Base-by-base conservation (phyloP, 1,140 invertebrate genomes). In the Penaeus japonicus region DNA sequence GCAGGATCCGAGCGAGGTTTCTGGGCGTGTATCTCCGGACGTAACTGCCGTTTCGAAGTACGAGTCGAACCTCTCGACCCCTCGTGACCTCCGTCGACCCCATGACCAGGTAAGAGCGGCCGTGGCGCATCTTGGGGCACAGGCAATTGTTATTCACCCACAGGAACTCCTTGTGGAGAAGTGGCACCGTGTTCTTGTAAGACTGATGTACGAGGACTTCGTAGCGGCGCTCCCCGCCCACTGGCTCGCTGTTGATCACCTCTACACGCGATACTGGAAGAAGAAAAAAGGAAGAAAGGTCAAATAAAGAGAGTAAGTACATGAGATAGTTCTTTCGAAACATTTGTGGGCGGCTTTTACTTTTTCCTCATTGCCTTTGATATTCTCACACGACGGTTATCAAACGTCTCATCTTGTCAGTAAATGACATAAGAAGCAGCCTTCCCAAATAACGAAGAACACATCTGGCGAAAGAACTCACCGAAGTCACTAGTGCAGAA, bases 161-260 rank as follows among this genome's bases (percentile, higher is more conserved):
- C 35, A 90, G 75, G 89, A 88, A 90, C 77, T 90, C 90, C 80
- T 89, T 89, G 89, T 89, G 89, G n/a, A 90, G 85, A 22, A 90
- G 83, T 17, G 90, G 90, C 4, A 90, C 90, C 30, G 87, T 90
- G 83, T 90, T 90, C 55, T 90, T 90, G 90, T 89, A 90, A 12
- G 90, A 90, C 86, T 90, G 90, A 20, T 84, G 85, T 17, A 90
- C 75, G 35, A 88, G n/a, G 18, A 89, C 88, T 55, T 88, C 90
- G 65, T 89, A 86, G 22, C 89, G 87, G 1, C 59, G 65, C 79
- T 83, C 78, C n/a, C 59, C 81, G 1, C 32, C 53, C 17, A 89
- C 83, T 2, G 53, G 59, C 24, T 86, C 78, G 32, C 81, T 82
- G 73, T 57, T 53, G 27, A 89, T 12, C 39, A 90, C 89, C 81